Evolutionary conservation across 2,797 vertebrate species (phyloP), one percentile per base, ranked within the genome.

Genomic region (Sciurus carolinensis): DNA sequence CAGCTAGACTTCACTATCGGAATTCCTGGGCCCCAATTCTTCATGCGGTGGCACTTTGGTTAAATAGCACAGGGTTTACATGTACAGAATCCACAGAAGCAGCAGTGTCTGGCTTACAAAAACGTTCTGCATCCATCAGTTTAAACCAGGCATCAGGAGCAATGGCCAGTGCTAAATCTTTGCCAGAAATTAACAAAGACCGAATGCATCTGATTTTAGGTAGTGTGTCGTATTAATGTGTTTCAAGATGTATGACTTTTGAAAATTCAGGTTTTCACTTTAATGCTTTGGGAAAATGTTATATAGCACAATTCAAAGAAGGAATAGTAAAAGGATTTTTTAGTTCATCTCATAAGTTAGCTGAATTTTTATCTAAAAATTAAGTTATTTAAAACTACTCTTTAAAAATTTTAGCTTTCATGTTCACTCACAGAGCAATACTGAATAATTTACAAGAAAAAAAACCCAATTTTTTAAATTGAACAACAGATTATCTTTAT

Each of bases 121-220:
- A 99, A 97, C 94, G 94, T 93, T 97, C 98, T 79, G 97, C 97
- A 1, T 66, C 98, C 9, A 88, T 98, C 75, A 97, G 95, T 87
- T 96, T 99, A 97, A 98, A 99, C 94, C 99, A 98, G 95, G 97
- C 98, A 85, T 96, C 99, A 59, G 98, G 98, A 97, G 98, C 98
- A 89, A 98, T 98, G 0, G 96, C 98, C 54, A 93, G 98, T 71
- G 94, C 97, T 54, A 99, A 99, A 97, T 98, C 98, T 97, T 98
- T 99, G 86, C 99, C 98, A 39, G 99, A 99, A 96, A 98, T 99
- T 3, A 99, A 99, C 96, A 99, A 99, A 98, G 99, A 99, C 98
- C 98, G 99, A 97, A 99, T 99, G 99, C 99, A 99, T 95, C 99
- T 99, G 73, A 99, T 99, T 98, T 98, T 99, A 98, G 99, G 99